Base-by-base conservation (phyloP, 2,113 vertebrate species). In the Brachirus orientalis region DNA sequence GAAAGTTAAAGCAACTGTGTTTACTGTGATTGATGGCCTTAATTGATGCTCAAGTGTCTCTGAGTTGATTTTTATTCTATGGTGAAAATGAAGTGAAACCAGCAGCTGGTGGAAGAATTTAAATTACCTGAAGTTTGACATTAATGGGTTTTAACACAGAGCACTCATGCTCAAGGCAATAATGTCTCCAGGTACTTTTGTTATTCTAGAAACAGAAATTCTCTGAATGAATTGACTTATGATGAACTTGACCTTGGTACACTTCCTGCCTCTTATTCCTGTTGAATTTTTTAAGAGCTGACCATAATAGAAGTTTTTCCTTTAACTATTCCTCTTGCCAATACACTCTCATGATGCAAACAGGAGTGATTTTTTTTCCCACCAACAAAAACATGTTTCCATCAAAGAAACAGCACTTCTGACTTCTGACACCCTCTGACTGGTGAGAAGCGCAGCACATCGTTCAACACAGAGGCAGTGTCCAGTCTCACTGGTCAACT, bases 1-100 rank as follows among this genome's bases (percentile, higher is more conserved):
- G 62, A 79, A 70, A 53, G 77, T 80, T 10, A 60, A 22, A 43
- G 52, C 48, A 37, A 17, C 35, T 57, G 51, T 43, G 40, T 43
- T 43, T 13, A 43, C 40, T 43, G 14, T 43, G 40, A 43, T 59
- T 55, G 51, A 73, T 69, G 43, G 33, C 35, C 16, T 47, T 66
- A 60, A n/a, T 43, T 56, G 14, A 41, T 38, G 51, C 51, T 65
- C 20, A 56, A 47, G 61, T 33, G 22, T 40, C n/a, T 8, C 22
- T 12, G 11, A 12, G 12, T 10, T 36, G 40, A 10, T 63, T 19
- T 41, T 51, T 35, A 46, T 13, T 18, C 13, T 22, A 14, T 6
- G 8, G 28, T 33, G 22, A 47, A 63, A 63, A 52, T 54, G 3
- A 43, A 48, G 4, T 17, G 33, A 47, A 58, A 17, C 43, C 10